A percentile compares a stretch with the other conserved stretches of the same genome.
These are phyloP conservation scores for Heliconius ismenius DNA, from an alignment of 2,888 invertebrate genomes.

Conservation along the genomic window DNA sequence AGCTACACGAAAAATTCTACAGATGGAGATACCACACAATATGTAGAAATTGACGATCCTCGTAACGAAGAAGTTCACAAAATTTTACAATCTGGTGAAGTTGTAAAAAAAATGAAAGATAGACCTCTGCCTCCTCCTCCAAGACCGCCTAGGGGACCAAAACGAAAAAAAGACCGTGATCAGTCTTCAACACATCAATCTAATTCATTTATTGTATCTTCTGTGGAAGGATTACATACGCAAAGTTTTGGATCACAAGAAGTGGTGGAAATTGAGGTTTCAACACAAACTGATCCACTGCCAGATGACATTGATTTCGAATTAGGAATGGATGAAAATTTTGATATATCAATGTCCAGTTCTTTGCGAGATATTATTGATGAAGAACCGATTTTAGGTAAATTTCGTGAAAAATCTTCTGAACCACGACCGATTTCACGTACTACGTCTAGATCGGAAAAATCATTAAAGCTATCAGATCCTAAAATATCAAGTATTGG, in stretches of 20 bases:
- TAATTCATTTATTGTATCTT: constrained; percentile 48
- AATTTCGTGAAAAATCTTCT: constrained; percentile 74
- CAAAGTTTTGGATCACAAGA: constrained; percentile 56
- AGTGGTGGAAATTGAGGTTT: constrained; percentile 86
- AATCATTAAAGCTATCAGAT: constrained; percentile 80
- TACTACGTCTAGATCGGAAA: constrained; percentile 81
- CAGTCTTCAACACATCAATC: constrained; percentile 40
- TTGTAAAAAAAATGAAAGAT: constrained; percentile 91
- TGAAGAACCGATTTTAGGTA: constrained; percentile 79
- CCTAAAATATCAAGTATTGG: constrained; percentile 81
- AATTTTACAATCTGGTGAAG: constrained; percentile 87
- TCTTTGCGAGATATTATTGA: constrained; percentile 73
- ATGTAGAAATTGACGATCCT: constrained; percentile 83
- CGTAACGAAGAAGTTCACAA: constrained; percentile 83
- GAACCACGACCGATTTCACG: constrained; percentile 75
- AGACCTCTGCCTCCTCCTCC: constrained; percentile 93
- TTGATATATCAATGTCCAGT: constrained; percentile 75
- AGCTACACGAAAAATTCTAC: constrained; percentile 73
- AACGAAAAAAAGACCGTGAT: constrained; percentile 60
- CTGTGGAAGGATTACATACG: constrained; percentile 47
- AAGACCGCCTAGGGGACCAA: constrained; percentile 87
- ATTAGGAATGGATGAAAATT: constrained; percentile 75
- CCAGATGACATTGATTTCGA: constrained; percentile 89
- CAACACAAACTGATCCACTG: constrained; percentile 92
- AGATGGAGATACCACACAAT: constrained; percentile 78